A percentile compares a stretch with the other conserved stretches of the same genome.
These are phyloP conservation scores for Trissolcus brochymenae DNA, from an alignment of 2,888 invertebrate species.

Conservation along the genomic window DNA sequence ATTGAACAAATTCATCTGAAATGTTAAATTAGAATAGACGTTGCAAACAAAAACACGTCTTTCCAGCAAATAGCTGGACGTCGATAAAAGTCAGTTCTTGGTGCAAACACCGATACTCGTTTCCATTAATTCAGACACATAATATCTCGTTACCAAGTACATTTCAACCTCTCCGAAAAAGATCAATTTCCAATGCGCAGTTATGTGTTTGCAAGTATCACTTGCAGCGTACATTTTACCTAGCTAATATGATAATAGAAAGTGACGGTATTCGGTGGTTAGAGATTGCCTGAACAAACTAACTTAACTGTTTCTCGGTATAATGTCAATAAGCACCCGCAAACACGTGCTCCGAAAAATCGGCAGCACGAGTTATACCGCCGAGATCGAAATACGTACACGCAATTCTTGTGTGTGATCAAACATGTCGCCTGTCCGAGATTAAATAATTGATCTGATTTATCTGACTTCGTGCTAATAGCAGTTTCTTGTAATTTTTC, in stretches of 20 bases:
- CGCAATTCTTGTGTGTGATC: neutral
- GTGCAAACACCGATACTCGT: conserved; percentile 18
- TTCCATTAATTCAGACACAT: conserved; percentile 43
- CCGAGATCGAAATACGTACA: no score
- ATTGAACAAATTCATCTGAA: neutral
- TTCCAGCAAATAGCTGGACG: conserved; percentile 25
- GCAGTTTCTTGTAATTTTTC: conserved; percentile 6
- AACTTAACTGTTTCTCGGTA: neutral
- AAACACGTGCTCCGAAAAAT: conserved; percentile 22
- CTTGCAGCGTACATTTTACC: conserved; percentile 36
- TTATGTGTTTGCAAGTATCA: conserved; percentile 39
- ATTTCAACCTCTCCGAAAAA: conserved; percentile 2
- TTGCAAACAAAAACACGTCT: conserved; percentile 6
- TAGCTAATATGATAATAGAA: conserved; percentile 41
- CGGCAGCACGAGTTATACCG: no score
- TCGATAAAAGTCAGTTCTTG: conserved; percentile 22
- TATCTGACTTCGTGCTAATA: conserved; percentile 15
- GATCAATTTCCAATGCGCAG: conserved; percentile 44
- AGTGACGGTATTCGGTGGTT: conserved; percentile 25
- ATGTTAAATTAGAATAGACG: conserved; percentile 17
- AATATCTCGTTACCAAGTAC: conserved; percentile 36
- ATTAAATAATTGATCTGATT: conserved; percentile 19
- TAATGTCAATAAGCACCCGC: conserved; percentile 7
- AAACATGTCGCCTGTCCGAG: conserved; percentile 19
- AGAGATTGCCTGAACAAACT: conserved; percentile 15